Base-by-base conservation (phyloP, 2,113 vertebrate genomes). In the Prietella phreatophila region DNA sequence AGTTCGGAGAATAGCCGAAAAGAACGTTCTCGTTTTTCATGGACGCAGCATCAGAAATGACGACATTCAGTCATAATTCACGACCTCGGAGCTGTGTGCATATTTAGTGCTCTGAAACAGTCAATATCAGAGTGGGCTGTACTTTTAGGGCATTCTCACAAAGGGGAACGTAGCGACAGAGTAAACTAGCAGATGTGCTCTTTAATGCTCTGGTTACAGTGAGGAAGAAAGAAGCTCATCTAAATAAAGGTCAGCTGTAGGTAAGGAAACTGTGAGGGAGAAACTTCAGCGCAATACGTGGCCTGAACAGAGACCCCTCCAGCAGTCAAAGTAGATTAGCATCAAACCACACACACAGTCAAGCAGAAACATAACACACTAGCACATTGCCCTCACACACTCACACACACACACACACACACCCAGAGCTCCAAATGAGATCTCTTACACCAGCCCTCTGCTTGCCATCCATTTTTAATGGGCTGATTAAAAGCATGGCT, bases 401-500 rank as follows among this genome's bases (percentile, higher is more conserved):
- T 65, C 60, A 88, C 69, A 75, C 53, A 86, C 47, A 88, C 39
- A 90, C 80, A 90, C 75, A 87, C 19, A 84, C 71, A 89, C 78
- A 84, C 36, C 85, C 10, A 83, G 30, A 58, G 82, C 82, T 85
- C 86, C 84, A 89, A 91, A 90, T 91, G 88, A 90, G 86, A 91
- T 90, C 80, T 89, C 82, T 89, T 89, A 91, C 87, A 88, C 81
- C 84, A 90, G 80, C 80, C 81, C 89, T 89, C 90, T 90, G 90
- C 86, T 91, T 88, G 84, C 82, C 87, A 91, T 91, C 90, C 90
- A 91, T 89, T 87, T 91, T 90, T 89, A 89, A 91, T 90, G 89
- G 89, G 88, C 89, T 88, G 90, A 92, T 91, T 89, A 91, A 92
- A 92, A 90, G 91, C 86, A 89, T 88, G 91, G 87, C 89, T 92